Percentiles rank a stretch among this genome's conserved stretches.
These are phyloP conservation scores for Apis laboriosa DNA, from an alignment of 1,140 invertebrate species.

Conservation along the genomic window DNA sequence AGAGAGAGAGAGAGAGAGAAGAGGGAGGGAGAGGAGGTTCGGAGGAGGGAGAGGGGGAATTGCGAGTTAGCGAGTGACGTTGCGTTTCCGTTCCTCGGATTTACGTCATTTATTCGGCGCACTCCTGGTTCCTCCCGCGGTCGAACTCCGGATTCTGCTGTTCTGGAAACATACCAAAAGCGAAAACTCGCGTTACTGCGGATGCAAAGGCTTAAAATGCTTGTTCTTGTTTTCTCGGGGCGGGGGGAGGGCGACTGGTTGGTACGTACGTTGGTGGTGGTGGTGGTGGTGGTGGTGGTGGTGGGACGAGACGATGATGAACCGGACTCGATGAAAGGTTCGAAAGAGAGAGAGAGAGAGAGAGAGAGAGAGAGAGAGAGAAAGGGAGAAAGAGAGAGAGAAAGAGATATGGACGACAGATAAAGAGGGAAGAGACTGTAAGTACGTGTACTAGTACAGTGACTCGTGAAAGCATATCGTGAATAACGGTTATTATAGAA, in stretches of 20 bases:
- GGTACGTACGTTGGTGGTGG: background rate
- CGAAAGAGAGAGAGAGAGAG: background rate
- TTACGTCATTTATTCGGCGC: conserved; percentile 80
- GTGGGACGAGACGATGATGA: background rate
- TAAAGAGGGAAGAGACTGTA: too few relatives aligned
- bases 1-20: conserved; percentile 46
- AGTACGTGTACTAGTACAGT: too few relatives aligned
- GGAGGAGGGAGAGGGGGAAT: conserved; percentile 55
- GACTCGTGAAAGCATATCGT: too few relatives aligned
- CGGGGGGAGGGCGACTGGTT: background rate
- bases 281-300: background rate
- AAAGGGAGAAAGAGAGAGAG: background rate
- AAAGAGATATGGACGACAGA: background rate
- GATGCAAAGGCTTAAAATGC: conserved; percentile 75
- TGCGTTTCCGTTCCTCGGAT: conserved; percentile 78
- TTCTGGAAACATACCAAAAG: conserved; percentile 80
- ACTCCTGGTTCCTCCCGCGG: conserved; percentile 75
- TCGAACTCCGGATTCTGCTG: conserved; percentile 73
- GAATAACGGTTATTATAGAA: too few relatives aligned
- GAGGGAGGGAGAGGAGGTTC: conserved; percentile 53
- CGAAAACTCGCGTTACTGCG: conserved; percentile 77
- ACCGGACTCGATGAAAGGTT: conserved; percentile 26
- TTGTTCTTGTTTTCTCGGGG: conserved; percentile 59
- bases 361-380: background rate
- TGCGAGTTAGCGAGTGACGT: conserved; percentile 78